Conservation (phyloP, 2,888 invertebrate species). For the Ommatoiulus sabulosus region DNA sequence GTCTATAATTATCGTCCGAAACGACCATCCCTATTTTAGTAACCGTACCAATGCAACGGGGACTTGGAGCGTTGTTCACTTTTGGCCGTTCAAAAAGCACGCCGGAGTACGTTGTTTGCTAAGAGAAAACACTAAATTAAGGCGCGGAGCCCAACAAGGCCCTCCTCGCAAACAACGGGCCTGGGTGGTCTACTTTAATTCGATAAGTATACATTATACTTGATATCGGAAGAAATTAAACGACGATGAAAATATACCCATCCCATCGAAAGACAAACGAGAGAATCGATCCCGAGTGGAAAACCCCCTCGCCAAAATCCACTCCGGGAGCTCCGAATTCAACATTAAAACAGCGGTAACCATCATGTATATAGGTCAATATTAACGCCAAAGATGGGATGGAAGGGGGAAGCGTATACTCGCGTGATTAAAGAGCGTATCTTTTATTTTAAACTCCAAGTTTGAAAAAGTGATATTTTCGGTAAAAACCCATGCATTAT, state of each 20-base stretch:
- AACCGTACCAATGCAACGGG: neutral
- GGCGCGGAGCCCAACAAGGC: neutral
- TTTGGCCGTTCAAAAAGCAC: constrained; percentile 3
- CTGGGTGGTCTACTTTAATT: constrained; percentile 34
- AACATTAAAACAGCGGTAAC: neutral
- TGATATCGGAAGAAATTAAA: neutral
- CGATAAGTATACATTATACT: neutral
- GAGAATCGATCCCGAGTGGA: neutral
- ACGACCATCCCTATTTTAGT: neutral
- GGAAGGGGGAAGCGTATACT: too few relatives aligned
- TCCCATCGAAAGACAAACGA: neutral
- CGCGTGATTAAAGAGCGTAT: too few relatives aligned
- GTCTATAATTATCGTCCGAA: constrained; percentile 6
- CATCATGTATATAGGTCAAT: neutral
- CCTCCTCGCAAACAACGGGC: neutral
- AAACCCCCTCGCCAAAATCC: neutral
- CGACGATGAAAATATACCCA: neutral
- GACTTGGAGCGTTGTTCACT: constrained; percentile 20
- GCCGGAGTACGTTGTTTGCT: neutral
- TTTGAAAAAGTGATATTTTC: too few relatives aligned
- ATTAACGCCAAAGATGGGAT: neutral
- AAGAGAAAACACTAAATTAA: neutral
- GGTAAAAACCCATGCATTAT: too few relatives aligned
- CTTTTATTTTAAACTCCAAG: too few relatives aligned
- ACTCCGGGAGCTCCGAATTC: neutral